Evolutionary conservation across 2,888 invertebrate species (phyloP), one percentile per base, ranked within the genome.

Genomic region (Cantharis flavilabris): DNA sequence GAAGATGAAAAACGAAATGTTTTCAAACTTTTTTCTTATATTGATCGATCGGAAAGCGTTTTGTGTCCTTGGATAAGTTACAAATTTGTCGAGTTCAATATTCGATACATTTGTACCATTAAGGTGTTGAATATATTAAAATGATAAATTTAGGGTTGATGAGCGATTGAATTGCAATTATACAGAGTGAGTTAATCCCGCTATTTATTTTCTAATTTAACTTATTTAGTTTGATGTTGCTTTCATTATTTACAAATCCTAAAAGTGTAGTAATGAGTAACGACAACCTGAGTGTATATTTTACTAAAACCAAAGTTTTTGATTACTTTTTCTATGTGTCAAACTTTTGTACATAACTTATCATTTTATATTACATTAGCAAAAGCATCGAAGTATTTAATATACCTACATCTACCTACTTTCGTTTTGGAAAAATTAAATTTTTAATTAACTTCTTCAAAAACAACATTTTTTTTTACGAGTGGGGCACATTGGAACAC

Each of bases 161-260:
- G 49, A 49, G 49, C 49, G 49, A 49, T 49, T 49, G 49, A 49
- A 49, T 49, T 49, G 49, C 49, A 49, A 49, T 49, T 49, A 49
- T 49, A 49, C 49, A 49, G 49, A n/a, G 49, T 49, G 49, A 49
- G 49, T 49, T 67, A 67, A 67, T 67, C 65, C 26, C 13, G 26
- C 65, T 67, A 67, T 67, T 67, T 67, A 67, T 67, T 67, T 67
- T 67, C 65, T 67, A 67, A 67, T 67, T 67, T 67, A 67, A 67
- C 20, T 26, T 23, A 67, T 20, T 67, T 67, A 20, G 65, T 67
- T 67, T 67, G 26, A 26, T 67, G 26, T 20, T 49, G 49, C 49
- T 49, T 67, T 67, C 65, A 67, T 67, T 23, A 67, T 67, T 67
- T 67, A 23, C 26, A 67, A 67, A 67, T 26, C 65, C 65, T 23